Evolutionary conservation across 2,113 vertebrate genomes (phyloP).

Genomic region (Meles meles): DNA sequence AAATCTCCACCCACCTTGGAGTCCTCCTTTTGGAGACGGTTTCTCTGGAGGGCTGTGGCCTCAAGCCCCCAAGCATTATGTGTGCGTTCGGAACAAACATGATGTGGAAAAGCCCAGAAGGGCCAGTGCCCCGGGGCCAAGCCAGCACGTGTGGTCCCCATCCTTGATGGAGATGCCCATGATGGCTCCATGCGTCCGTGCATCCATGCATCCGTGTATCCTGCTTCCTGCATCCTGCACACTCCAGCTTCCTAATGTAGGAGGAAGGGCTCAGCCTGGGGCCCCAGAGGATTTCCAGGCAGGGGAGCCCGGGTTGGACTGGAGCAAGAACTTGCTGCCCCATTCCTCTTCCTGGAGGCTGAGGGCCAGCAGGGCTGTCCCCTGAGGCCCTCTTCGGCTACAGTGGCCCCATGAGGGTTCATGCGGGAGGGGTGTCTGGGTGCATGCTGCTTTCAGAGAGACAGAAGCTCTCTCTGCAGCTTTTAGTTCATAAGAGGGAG

Average conservation of each 20-base stretch:
- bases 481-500: neutral
- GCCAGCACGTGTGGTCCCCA: too few relatives aligned
- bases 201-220: neutral
- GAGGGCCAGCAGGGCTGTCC: fast-evolving
- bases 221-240: too few relatives aligned
- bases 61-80: neutral
- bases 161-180: neutral
- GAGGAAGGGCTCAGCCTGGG: neutral
- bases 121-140: neutral
- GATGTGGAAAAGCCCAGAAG: neutral
- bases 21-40: neutral
- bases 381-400: fast-evolving
- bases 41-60: neutral
- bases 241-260: neutral
- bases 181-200: fast-evolving
- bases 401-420: too few relatives aligned
- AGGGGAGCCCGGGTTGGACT: fast-evolving
- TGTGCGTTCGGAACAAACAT: neutral
- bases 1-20: fast-evolving
- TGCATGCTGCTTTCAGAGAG: neutral
- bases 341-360: fast-evolving
- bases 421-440: fast-evolving
- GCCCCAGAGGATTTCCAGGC: neutral
- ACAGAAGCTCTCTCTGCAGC: neutral
- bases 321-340: fast-evolving